Percentiles rank a stretch among this genome's conserved stretches.
Evolutionary conservation across 2,113 vertebrate genomes (phyloP).

Genomic region (Siniperca chuatsi): DNA sequence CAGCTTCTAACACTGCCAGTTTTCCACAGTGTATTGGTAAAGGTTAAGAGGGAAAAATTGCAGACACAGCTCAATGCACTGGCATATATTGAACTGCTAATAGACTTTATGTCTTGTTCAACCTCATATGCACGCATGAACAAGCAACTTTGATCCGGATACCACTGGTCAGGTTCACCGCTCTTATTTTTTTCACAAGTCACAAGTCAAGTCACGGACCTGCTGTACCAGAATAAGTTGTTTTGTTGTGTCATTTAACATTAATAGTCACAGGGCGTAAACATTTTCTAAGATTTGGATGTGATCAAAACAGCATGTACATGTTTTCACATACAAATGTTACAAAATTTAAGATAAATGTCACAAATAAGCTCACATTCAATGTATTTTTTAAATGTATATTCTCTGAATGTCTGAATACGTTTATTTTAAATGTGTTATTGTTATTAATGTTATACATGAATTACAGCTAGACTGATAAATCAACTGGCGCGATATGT

Average conservation of each 20-base stretch:
- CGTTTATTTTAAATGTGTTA: neutral
- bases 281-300: neutral
- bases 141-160: slow-evolving; percentile 32
- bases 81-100: slow-evolving; percentile 41
- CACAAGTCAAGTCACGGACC: neutral
- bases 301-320: neutral
- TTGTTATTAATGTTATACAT: neutral
- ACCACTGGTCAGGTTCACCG: neutral
- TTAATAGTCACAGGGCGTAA: neutral
- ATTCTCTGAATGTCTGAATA: neutral
- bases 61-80: slow-evolving; percentile 27
- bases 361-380: neutral
- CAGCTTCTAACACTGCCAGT: slow-evolving; percentile 44
- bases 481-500: neutral
- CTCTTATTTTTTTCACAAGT: neutral
- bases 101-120: slow-evolving; percentile 45
- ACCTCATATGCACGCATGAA: slow-evolving; percentile 14
- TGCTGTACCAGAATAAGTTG: neutral
- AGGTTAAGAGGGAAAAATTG: slow-evolving; percentile 40
- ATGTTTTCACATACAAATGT: neutral
- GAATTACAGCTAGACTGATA: neutral
- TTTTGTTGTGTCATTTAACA: neutral
- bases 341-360: neutral
- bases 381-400: neutral
- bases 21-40: slow-evolving; percentile 63